These are phyloP conservation scores for Ferdinandea cuprea DNA, from an alignment of 2,888 invertebrate genomes.

Conservation along the genomic window DNA sequence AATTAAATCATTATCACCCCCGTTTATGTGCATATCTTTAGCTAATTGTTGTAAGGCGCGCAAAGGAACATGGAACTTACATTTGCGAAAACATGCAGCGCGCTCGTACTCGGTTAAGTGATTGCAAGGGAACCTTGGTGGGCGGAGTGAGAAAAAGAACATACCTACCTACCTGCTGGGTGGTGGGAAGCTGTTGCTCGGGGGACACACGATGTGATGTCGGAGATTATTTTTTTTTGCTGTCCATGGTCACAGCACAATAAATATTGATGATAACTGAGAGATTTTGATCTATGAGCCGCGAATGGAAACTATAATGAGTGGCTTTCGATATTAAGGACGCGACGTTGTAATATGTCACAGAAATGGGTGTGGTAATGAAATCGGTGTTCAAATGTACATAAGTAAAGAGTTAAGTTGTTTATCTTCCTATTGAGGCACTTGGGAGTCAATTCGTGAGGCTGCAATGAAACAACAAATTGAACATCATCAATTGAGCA, in stretches of 20 bases:
- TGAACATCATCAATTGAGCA: no score
- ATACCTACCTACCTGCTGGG: neutral
- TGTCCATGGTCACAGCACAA: neutral
- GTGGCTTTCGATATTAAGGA: neutral
- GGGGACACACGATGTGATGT: neutral
- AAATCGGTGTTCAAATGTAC: no score
- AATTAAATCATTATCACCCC: slow-evolving; percentile 73
- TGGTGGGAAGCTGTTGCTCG: neutral
- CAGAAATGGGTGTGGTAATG: no score
- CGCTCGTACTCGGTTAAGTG: slow-evolving; percentile 38
- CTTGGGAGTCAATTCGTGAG: no score
- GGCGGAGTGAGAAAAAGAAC: slow-evolving; percentile 49
- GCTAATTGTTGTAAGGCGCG: slow-evolving; percentile 63
- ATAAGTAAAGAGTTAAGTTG: no score
- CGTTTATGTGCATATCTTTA: slow-evolving; percentile 64
- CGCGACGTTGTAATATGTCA: neutral
- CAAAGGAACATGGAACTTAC: slow-evolving; percentile 65
- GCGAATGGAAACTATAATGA: no score
- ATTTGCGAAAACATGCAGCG: slow-evolving; percentile 62
- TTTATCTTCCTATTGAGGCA: no score
- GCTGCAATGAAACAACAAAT: no score
- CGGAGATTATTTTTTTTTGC: neutral
- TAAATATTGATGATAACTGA: slow-evolving; percentile 3
- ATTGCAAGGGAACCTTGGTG: slow-evolving; percentile 52
- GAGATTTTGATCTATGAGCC: neutral